Percentiles rank a stretch among this genome's conserved stretches.
Conservation (phyloP, 2,113 vertebrate genomes). For the Microtus montanus region DNA sequence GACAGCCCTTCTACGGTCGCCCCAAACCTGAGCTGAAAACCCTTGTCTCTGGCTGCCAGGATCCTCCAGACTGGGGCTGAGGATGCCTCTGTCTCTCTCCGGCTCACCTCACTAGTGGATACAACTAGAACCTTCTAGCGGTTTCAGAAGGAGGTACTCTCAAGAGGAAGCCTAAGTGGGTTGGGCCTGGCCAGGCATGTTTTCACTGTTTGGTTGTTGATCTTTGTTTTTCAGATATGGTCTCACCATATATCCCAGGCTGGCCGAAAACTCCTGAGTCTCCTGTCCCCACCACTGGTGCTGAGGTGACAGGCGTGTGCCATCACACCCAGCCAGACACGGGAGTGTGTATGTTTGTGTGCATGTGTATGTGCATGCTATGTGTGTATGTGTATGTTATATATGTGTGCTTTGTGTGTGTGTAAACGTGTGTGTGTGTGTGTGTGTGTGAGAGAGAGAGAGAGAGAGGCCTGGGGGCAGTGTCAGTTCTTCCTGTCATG, state of each 20-base stretch:
- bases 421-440: neutral
- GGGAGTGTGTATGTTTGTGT: neutral
- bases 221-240: neutral
- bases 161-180: neutral
- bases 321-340: neutral
- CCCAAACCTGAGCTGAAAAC: neutral
- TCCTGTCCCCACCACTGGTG: neutral
- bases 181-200: too few species aligned
- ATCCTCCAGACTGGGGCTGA: neutral
- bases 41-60: neutral
- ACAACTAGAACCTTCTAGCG: neutral
- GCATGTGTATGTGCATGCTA: fast-evolving
- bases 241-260: neutral
- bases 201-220: too few species aligned
- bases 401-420: neutral
- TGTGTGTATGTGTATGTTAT: neutral
- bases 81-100: neutral
- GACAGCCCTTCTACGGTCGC: too few species aligned
- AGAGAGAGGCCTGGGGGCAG: too few species aligned
- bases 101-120: neutral
- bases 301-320: neutral
- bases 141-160: neutral
- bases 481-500: too few species aligned
- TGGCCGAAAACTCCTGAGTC: neutral
- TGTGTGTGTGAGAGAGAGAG: too few species aligned